A percentile compares a stretch with the other conserved stretches of the same genome.
These are phyloP conservation scores for Agapornis canus DNA, from an alignment of 2,797 vertebrate genomes.

Conservation along the genomic window DNA sequence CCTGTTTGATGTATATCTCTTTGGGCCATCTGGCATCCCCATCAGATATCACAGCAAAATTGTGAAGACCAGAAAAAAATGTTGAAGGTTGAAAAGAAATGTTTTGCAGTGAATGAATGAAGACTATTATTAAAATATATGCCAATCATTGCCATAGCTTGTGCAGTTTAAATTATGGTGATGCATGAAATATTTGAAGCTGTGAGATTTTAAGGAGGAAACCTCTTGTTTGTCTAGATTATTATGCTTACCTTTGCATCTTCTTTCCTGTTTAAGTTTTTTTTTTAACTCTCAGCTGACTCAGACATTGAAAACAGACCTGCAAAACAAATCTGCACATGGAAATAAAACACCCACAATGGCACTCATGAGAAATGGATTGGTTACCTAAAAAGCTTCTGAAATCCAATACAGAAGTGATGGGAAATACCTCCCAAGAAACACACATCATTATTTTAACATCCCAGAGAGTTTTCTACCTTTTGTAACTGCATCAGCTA, in stretches of 20 bases:
- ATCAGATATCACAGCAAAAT: constrained; percentile 89
- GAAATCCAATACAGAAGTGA: not conserved
- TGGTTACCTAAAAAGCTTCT: not conserved
- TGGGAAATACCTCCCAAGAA: not conserved
- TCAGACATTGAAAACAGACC: not conserved
- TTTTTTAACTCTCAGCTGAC: not conserved
- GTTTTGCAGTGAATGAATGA: not conserved
- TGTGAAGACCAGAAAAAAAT: constrained; percentile 89
- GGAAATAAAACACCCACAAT: not conserved
- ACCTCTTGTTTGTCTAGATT: not conserved
- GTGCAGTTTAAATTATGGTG: not conserved
- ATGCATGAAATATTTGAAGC: not conserved
- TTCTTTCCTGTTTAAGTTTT: not conserved
- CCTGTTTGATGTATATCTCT: constrained; percentile 90
- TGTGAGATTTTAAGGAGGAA: not conserved
- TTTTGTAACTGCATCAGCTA: not conserved
- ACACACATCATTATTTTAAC: not conserved
- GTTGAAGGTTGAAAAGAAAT: constrained; percentile 70
- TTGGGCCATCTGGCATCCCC: constrained; percentile 88
- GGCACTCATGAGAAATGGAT: not conserved
- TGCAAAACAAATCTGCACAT: not conserved
- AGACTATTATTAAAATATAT: not conserved
- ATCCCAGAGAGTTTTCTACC: not conserved
- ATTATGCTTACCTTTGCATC: not conserved
- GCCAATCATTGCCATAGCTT: not conserved